Evolutionary conservation across 2,113 vertebrate genomes (phyloP), one percentile per base, ranked within the genome.

Genomic region (Pycnonotus jocosus): DNA sequence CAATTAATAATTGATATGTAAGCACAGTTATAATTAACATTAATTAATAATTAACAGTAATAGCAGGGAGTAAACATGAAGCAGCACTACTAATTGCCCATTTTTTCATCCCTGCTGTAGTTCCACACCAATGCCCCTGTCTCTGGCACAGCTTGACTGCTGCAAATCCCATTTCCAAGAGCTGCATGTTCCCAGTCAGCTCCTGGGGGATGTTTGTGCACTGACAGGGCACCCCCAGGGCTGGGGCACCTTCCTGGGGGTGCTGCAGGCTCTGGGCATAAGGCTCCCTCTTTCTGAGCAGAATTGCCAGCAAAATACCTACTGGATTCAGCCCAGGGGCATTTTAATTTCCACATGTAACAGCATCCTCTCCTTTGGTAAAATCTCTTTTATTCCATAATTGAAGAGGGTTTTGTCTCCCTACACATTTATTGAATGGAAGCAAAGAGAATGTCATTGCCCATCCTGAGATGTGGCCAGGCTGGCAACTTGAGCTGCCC

Each of bases 21-120:
- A 70, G 12, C 65, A 40, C 24, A 62, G 40, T 33, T 90, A 37
- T 40, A 76, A 70, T 69, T 61, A 60, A 76, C 47, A 74, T 9
- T 22, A 54, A 35, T 90, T 42, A 90, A 90, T 77, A 77, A 77
- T 85, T 82, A 79, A 73, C 28, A 11, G 22, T 31, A 61, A 44
- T 20, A 82, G 42, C n/a, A 38, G 40, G 62, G 53, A 23, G 37
- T 42, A 69, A 72, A 72, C 15, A 16, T 5, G n/a, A 89, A 86
- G 44, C 48, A 71, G 68, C 80, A n/a, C 3, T 35, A 30, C 38
- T 66, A 74, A 70, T 33, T 50, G 53, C 11, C 40, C 12, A 2
- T 15, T 74, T 70, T 58, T n/a, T 15, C 48, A 15, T 48, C 56
- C 54, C 31, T 64, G 0, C 33, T 0, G 0, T 6, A 15, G 16